Base-by-base conservation (phyloP, 2,113 vertebrate species). In the Xenopus laevis region DNA sequence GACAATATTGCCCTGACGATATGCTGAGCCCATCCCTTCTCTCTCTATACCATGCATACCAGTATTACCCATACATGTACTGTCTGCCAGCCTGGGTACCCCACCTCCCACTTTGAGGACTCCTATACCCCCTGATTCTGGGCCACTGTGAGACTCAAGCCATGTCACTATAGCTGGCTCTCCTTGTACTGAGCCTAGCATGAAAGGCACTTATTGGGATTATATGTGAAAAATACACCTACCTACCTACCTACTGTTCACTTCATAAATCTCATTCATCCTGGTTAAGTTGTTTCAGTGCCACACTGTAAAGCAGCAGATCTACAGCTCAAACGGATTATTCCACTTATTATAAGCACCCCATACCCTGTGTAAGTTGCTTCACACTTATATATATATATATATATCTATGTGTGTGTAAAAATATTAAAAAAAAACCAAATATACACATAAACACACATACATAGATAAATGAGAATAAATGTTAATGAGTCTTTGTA, bases 51-150 rank as follows among this genome's bases (percentile, higher is more conserved):
- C 86, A 83, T 71, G 74, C 83, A 1, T 87, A 86, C 65, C 90
- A 88, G 52, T 87, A 80, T 82, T 78, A 84, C 66, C 89, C 87
- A 0, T 89, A 86, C 79, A 79, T 89, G 73, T 86, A 85, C 81
- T 89, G 80, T 72, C 77, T 86, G 59, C 89, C 87, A 65, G 82
- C 88, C 17, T 88, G 88, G 85, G 71, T 73, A 70, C 71, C 79
- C n/a, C 77, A 66, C 78, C 70, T 66, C 63, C 53, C 81, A 72
- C 53, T 72, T 0, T 83, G 72, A 61, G 79, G 62, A 80, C 82
- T 57, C 71, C 84, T 16, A 77, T 79, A 83, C 65, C 87, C 80
- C 84, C 16, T 1, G 4, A 7, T 4, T 2, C 18, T 18, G 47
- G 15, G 17, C 1, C 6, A n/a, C 17, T 16, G 53, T n/a, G 15